Conservation (phyloP, 2,888 invertebrate species). For the Synergus japonicus region DNA sequence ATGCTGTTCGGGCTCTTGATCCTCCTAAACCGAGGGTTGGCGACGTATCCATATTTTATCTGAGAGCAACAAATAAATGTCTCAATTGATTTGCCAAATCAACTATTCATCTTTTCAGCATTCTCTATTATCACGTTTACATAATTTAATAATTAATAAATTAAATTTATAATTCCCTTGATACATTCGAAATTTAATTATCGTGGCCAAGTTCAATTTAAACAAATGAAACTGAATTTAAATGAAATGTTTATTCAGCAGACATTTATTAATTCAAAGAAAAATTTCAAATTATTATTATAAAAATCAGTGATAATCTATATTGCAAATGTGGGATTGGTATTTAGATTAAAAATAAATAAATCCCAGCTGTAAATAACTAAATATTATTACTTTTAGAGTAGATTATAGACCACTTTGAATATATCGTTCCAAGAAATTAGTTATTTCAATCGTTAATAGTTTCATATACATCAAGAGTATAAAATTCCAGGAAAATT, state of each 20-base stretch:
- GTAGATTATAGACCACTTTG: neutral
- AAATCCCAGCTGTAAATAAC: neutral
- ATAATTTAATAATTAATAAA: too few relatives aligned
- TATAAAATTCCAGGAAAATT: slow-evolving; percentile 24
- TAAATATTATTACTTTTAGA: slow-evolving; percentile 10
- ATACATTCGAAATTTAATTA: too few relatives aligned
- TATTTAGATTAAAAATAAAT: neutral
- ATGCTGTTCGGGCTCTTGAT: slow-evolving; percentile 72
- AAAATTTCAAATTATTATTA: neutral
- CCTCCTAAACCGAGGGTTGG: slow-evolving; percentile 73
- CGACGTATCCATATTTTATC: slow-evolving; percentile 72
- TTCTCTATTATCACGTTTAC: neutral
- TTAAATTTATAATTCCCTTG: too few relatives aligned
- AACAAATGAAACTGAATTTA: neutral
- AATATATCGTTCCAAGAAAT: slow-evolving; percentile 24
- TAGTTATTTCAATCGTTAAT: slow-evolving; percentile 25
- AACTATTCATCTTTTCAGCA: slow-evolving; percentile 34
- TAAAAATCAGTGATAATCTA: too few relatives aligned
- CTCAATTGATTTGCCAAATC: slow-evolving; percentile 42
- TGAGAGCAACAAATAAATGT: slow-evolving; percentile 47
- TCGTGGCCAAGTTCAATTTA: too few relatives aligned
- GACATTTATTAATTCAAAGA: neutral
- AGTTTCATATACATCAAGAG: slow-evolving; percentile 9
- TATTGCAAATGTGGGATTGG: neutral
- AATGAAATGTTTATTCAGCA: neutral